phyloP scores from a whole-genome alignment of 2,113 vertebrate genomes.

The Oxyruncus cristatus region DNA sequence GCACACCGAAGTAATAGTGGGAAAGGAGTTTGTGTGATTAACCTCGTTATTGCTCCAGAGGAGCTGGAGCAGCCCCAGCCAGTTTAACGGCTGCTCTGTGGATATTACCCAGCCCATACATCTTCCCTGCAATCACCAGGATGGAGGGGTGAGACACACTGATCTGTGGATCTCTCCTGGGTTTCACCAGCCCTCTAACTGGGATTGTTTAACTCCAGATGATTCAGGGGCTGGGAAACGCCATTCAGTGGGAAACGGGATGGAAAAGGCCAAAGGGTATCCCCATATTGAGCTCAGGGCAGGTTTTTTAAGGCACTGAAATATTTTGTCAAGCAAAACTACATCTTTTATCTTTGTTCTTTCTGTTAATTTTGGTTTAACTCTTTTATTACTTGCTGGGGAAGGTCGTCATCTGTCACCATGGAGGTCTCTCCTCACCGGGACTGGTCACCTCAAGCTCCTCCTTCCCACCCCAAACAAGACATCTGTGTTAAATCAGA shows the following conservation, averaged over 20 bases:
- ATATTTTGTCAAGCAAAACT: background rate
- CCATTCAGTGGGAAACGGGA: background rate
- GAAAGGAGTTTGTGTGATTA: conserved; percentile 2
- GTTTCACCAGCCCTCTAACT: background rate
- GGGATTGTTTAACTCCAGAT: background rate
- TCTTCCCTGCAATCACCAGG: conserved; percentile 7
- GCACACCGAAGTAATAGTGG: background rate
- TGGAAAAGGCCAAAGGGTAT: background rate
- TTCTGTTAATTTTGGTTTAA: background rate
- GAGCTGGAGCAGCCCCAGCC: background rate
- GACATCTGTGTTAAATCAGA: background rate
- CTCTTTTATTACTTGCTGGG: background rate
- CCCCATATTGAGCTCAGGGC: background rate
- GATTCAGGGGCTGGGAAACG: background rate
- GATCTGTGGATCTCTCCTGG: background rate
- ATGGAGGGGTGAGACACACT: background rate
- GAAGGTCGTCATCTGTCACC: background rate
- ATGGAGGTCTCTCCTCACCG: background rate
- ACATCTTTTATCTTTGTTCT: background rate
- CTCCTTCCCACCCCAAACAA: background rate
- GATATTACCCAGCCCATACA: background rate
- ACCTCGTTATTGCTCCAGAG: conserved; percentile 11
- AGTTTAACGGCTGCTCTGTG: background rate
- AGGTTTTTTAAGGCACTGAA: background rate
- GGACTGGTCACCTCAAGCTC: background rate